Evolutionary conservation across 2,888 invertebrate species (phyloP).

Genomic region (Lacanobia oleracea): DNA sequence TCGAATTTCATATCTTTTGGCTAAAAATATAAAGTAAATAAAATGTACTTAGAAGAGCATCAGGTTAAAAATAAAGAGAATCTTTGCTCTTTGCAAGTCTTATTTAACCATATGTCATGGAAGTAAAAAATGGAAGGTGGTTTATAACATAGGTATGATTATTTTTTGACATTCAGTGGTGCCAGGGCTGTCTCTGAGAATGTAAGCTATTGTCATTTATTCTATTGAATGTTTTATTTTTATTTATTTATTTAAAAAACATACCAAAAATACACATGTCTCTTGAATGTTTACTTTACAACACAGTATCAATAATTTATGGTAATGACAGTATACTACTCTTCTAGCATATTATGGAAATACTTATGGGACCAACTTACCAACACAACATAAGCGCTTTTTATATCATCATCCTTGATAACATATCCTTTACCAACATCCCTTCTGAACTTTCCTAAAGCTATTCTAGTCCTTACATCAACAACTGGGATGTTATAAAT

Average conservation of each 20-base stretch:
- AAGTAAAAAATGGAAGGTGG: not conserved
- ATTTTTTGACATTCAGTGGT: too few species aligned
- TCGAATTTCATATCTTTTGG: constrained; percentile 93
- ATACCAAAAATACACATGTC: too few species aligned
- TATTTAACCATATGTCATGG: not conserved
- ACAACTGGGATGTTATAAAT: constrained; percentile 97
- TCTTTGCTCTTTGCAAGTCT: not conserved
- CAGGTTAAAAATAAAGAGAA: not conserved
- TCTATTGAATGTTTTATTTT: not conserved
- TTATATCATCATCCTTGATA: constrained; percentile 95
- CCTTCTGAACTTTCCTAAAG: constrained; percentile 92
- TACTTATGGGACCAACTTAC: constrained; percentile 85
- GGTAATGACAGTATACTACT: not conserved
- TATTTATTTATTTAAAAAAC: too few species aligned
- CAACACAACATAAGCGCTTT: constrained; percentile 94
- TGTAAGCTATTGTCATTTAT: not conserved
- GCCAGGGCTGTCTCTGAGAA: not conserved
- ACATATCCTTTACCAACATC: constrained; percentile 92
- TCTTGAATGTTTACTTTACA: not conserved
- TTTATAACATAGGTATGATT: too few species aligned
- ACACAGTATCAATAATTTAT: not conserved
- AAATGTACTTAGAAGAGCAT: not conserved
- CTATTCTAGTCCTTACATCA: constrained; percentile 94
- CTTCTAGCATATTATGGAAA: not conserved
- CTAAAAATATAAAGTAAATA: constrained; percentile 88